phyloP scores from a whole-genome alignment of 1,140 invertebrate species.

The Drosophila aff. region DNA sequence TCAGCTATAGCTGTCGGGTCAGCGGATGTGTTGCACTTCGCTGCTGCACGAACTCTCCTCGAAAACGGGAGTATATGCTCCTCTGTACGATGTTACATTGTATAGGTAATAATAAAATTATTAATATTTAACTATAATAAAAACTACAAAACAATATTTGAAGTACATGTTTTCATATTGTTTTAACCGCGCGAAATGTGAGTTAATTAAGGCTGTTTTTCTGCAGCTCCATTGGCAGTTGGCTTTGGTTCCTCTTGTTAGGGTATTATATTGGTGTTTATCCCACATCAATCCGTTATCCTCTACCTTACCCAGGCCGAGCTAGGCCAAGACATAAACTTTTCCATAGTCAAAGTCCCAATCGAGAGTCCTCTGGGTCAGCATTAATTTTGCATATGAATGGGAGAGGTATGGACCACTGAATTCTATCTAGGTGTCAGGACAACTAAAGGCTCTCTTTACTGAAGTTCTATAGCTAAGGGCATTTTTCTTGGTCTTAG shows the following conservation, averaged over 20 bases:
- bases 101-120: background rate
- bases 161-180: background rate
- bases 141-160: background rate
- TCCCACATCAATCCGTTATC: background rate
- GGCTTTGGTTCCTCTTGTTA: background rate
- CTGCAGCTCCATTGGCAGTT: background rate
- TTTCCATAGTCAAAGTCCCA: conserved; percentile 12
- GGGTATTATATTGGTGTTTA: background rate
- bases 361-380: conserved; percentile 5
- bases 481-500: background rate
- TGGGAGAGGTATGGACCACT: conserved; percentile 37
- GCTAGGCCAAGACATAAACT: conserved; percentile 14
- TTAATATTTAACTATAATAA: background rate
- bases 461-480: background rate
- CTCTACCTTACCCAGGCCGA: conserved; percentile 12
- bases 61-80: background rate
- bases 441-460: background rate
- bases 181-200: too few relatives aligned
- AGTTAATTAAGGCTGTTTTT: background rate
- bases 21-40: conserved; percentile 41
- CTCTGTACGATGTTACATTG: background rate
- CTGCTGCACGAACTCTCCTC: background rate
- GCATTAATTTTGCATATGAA: conserved; percentile 73
- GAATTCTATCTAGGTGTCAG: conserved; percentile 33
- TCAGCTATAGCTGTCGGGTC: conserved; percentile 48